Evolutionary conservation across 1,140 invertebrate species (phyloP), one percentile per base, ranked within the genome.

Genomic region (Plectus sambesii): DNA sequence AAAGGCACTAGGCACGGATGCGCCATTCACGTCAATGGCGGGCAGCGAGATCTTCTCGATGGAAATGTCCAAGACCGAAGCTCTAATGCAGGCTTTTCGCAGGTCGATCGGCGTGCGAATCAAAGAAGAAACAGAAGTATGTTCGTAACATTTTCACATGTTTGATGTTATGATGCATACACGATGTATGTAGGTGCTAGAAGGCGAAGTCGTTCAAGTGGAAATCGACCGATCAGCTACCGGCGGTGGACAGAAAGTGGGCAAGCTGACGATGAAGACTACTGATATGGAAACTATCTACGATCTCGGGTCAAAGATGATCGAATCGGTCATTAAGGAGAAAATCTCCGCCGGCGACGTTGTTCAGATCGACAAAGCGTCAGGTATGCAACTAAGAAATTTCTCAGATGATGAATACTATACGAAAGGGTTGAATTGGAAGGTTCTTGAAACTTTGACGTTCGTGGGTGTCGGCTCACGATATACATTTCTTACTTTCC

Each of bases 221-320:
- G 85, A 93, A 73, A 84, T 98, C 39, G 93, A 98, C 65, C 76
- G 89, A 40, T 88, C 90, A 2, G 87, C 85, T 9, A 41, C 39
- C 35, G 66, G 62, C 35, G 39, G 51, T 33, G 90, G 89, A 0
- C 82, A 85, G 0, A 87, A 94, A 74, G 71, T 78, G 44, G 79
- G 90, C 1, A 90, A 96, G 66, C 72, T 99, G 2, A 97, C 92
- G 0, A 72, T 98, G 19, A 98, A 98, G 76, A 97, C 92, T 2
- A 97, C 90, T 1, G 93, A 98, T 71, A 99, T 98, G 93, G 93
- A 99, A 73, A 97, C 93, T 0, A 83, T 96, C 50, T 99, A 97
- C 71, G 93, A 99, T 71, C 77, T 98, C 61, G 93, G 93, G 23
- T 84, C 84, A 43, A 99, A 98, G 78, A 97, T 99, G 82, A 93